Base-by-base conservation (phyloP, 1,140 invertebrate species). In the Orius insidiosus region DNA sequence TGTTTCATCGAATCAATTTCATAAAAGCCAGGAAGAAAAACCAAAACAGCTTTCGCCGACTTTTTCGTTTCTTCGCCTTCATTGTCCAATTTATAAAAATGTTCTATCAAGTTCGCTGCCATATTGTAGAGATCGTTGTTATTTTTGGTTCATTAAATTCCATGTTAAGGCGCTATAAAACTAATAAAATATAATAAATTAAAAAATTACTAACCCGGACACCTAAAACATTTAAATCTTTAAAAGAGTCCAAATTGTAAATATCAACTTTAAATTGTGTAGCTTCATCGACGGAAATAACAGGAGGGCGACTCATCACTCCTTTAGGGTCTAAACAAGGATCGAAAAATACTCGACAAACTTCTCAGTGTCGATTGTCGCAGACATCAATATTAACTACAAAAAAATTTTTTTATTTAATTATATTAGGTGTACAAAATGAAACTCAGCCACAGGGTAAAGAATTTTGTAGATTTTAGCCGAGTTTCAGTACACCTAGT, bases 1-100 rank as follows among this genome's bases (percentile, higher is more conserved):
- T 46, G 43, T 51, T 67, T 53, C 47, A 82, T 58, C 41, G 73
- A 65, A 60, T 85, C 78, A 49, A 90, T 90, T 66, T 90, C 85
- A 55, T 69, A 60, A 35, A 86, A 74, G 48, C 89, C 89, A 15
- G 89, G 89, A 40, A 95, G 59, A 63, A 94, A 95, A 51, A 93
- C 71, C 0, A 95, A 64, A 15, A 92, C 80, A 14, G 80, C 75
- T 18, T 62, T 47, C 5, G 37, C 41, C 4, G 40, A 38, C 2
- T 30, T 41, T 40, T 24, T 37, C 49, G 2, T 32, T 5, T 51
- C 60, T 31, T 56, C 44, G 9, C 63, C 56, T 46, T 70, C 64
- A 32, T 61, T 50, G 45, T 88, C 84, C 46, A 86, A 65, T 13
- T 65, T 64, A 58, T 88, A 80, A 59, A 89, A 76, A 10, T 75